phyloP scores from a whole-genome alignment of 2,797 vertebrate genomes.

The Sebastes iracundus region DNA sequence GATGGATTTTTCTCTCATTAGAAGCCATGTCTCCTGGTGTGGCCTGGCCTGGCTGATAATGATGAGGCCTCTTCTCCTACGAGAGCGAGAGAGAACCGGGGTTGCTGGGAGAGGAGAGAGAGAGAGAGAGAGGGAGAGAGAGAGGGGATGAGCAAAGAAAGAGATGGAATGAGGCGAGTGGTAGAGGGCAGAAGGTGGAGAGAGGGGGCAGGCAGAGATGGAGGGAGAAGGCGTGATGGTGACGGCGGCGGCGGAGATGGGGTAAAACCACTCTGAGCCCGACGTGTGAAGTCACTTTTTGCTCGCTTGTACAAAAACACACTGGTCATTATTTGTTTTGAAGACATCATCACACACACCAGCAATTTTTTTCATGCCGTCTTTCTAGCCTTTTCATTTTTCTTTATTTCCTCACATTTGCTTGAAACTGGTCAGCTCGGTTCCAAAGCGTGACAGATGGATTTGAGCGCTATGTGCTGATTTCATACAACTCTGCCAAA shows the following conservation, averaged over 20 bases:
- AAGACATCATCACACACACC: conserved; percentile 3
- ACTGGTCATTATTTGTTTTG: background rate
- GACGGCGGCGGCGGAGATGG: background rate
- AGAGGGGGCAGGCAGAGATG: conserved; percentile 38
- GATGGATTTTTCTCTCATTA: conserved; percentile 88
- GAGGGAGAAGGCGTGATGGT: conserved; percentile 20
- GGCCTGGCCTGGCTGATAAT: conserved; percentile 84
- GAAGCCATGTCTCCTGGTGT: conserved; percentile 85
- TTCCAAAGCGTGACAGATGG: conserved; percentile 2
- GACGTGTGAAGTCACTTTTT: conserved; percentile 6
- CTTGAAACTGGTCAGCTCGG: conserved; percentile 1
- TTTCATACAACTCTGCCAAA: conserved; percentile 13
- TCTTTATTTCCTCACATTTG: conserved; percentile 10
- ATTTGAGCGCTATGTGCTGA: conserved; percentile 14
- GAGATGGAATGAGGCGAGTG: conserved; percentile 54
- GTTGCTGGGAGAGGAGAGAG: conserved; percentile 4
- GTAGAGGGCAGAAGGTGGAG: conserved; percentile 54
- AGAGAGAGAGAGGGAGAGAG: background rate
- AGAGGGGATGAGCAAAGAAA: conserved; percentile 26
- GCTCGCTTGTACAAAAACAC: conserved; percentile 15
- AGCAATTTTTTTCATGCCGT: background rate
- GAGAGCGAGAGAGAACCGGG: conserved; percentile 48
- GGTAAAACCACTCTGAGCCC: conserved; percentile 8
- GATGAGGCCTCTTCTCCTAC: conserved; percentile 77
- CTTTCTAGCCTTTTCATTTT: background rate